phyloP scores from a whole-genome alignment of 2,888 invertebrate species.

The Carpatolechia fugitivella region DNA sequence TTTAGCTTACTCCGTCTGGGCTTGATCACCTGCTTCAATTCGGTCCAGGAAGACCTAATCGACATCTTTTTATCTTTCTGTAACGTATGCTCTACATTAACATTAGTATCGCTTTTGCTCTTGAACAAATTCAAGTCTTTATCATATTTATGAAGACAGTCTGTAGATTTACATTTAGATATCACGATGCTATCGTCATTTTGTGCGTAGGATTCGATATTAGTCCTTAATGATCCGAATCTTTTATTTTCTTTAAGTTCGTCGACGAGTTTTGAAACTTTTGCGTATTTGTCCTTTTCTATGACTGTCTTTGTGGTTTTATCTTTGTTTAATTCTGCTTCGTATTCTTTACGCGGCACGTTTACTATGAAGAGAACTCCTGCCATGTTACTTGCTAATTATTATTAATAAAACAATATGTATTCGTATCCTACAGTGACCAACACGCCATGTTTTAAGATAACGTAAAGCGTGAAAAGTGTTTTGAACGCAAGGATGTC shows the following conservation, averaged over 20 bases:
- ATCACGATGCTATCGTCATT: constrained; percentile 30
- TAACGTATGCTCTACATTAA: constrained; percentile 11
- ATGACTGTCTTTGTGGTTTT: constrained; percentile 29
- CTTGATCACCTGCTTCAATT: constrained; percentile 46
- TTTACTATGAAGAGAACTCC: constrained; percentile 80
- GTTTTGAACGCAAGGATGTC: too few relatives aligned
- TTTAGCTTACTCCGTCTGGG: constrained; percentile 42
- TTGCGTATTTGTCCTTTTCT: constrained; percentile 38
- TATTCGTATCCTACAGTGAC: background rate
- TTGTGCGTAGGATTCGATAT: constrained; percentile 27
- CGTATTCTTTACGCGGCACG: constrained; percentile 75
- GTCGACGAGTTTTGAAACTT: constrained; percentile 33
- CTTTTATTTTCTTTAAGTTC: constrained; percentile 40
- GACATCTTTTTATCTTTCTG: constrained; percentile 23
- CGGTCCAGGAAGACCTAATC: constrained; percentile 44
- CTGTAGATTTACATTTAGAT: constrained; percentile 43
- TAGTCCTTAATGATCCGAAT: constrained; percentile 27
- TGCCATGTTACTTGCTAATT: constrained; percentile 55
- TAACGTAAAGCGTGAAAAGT: too few relatives aligned
- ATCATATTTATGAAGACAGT: constrained; percentile 33
- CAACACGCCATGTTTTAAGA: too few relatives aligned
- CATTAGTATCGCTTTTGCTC: constrained; percentile 40
- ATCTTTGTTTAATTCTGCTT: constrained; percentile 45
- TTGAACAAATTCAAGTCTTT: constrained; percentile 32
- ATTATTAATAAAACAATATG: background rate